Conservation (phyloP, 2,113 vertebrate genomes). For the Hemicordylus capensis region DNA sequence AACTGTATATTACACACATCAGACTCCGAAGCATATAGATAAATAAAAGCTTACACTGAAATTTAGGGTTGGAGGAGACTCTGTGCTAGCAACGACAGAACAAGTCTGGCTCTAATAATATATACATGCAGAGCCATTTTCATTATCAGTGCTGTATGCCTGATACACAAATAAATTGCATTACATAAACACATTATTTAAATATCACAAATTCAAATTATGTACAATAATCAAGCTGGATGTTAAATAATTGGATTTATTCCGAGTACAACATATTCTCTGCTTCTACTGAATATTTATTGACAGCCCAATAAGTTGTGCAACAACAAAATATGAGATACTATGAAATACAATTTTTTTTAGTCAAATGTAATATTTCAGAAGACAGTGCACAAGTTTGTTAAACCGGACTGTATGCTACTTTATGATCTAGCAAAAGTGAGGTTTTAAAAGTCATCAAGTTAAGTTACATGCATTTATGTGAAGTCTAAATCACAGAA, state of each 20-base stretch:
- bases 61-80: background rate
- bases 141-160: background rate
- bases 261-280: background rate
- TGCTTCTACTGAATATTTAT: background rate
- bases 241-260: conserved; percentile 23
- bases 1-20: background rate
- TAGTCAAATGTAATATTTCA: background rate
- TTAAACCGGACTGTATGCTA: background rate
- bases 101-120: background rate
- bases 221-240: background rate
- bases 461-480: background rate
- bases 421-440: background rate
- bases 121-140: background rate
- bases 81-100: background rate
- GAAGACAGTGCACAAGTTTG: background rate
- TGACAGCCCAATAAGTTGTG: conserved; percentile 14
- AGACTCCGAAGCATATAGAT: background rate
- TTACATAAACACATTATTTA: background rate
- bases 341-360: background rate
- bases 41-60: background rate
- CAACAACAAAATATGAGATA: conserved; percentile 5
- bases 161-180: background rate
- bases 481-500: background rate
- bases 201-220: conserved; percentile 10
- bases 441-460: background rate